Evolutionary conservation across 2,797 vertebrate genomes (phyloP), one percentile per base, ranked within the genome.

Genomic region (Coccyzus lansbergi): DNA sequence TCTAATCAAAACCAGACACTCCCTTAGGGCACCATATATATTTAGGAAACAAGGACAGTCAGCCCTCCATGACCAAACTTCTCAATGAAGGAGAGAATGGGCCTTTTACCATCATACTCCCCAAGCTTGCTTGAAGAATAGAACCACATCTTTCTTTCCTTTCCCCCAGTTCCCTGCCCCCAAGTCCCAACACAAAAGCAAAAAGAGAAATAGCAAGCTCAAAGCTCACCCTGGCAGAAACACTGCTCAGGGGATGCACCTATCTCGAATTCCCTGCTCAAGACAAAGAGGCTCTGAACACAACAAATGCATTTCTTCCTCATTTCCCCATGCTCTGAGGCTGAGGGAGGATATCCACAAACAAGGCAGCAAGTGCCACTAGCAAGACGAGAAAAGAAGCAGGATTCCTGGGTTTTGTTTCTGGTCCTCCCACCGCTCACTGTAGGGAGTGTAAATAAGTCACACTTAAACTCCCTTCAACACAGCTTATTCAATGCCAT

Each of bases 11-110:
- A 71, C 80, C 91, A 96, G 95, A 94, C 85, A 63, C 46, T 86
- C 93, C 97, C 93, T 42, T 25, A 78, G 94, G 96, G 93, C 82
- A 96, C 62, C 86, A 91, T 90, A 93, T 93, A 93, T 83, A 93
- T 97, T 95, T 96, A 92, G 81, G 92, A 94, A 95, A 93, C 58
- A 94, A 94, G 92, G 87, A 65, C 83, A 91, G 65, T 38, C 91
- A 91, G 82, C 15, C 64, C 83, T 94, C 65, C 94, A 95, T 94
- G 95, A 92, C 92, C 74, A 95, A 95, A 93, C 55, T 93, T 92
- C 87, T 92, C 70, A 87, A 46, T 60, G 69, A 92, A 90, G 72
- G 83, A 88, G 56, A 81, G n/a, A 86, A 78, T 8, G 2, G 42
- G 49, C 40, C 49, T 89, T 96, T 80, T 83, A 44, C 49, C 38